Evolutionary conservation across 2,888 invertebrate genomes (phyloP), one percentile per base, ranked within the genome.

Genomic region (Eupithecia tripunctaria): DNA sequence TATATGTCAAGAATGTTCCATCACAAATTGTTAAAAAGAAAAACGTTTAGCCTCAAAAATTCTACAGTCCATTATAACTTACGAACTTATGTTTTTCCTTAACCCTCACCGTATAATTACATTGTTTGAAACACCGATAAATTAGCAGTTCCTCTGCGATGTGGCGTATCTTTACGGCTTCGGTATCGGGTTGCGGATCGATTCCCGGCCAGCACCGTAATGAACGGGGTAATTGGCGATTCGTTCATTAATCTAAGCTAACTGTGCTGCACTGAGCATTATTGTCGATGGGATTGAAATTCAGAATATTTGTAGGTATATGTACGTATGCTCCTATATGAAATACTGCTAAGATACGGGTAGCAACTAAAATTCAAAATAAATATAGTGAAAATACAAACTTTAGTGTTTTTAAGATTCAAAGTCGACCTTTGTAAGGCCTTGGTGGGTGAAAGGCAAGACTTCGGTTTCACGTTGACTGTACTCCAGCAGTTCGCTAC

Each of bases 101-200:
- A 56, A 14, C 56, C 56, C 12, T 21, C 5, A 56, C 14, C 21
- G 56, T 56, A 25, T 56, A 56, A 56, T 56, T 51, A 47, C 66
- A 66, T 47, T 66, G 66, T 47, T 47, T 36, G 10, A 29, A 64
- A 36, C 29, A 29, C 7, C 64, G 21, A 21, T 64, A 64, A 63
- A 63, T 63, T 38, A 64, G 64, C 64, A 63, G 32, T 51, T 68
- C 56, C 67, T 70, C 68, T 75, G 70, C 72, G 73, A 70, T 75
- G 60, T 74, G 56, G 10, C 14, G 71, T 41, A 73, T 70, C 66
- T 73, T 71, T 86, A 86, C 59, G 89, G 88, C 86, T 89, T 89
- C 89, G 15, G 82, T 87, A 86, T 89, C 86, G 76, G 75, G 73
- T 88, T 78, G 72, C 84, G 70, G 73, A 76, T 78, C 76, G 67